Conservation (phyloP, 1,140 invertebrate species). For the Rhyzopertha dominica region DNA sequence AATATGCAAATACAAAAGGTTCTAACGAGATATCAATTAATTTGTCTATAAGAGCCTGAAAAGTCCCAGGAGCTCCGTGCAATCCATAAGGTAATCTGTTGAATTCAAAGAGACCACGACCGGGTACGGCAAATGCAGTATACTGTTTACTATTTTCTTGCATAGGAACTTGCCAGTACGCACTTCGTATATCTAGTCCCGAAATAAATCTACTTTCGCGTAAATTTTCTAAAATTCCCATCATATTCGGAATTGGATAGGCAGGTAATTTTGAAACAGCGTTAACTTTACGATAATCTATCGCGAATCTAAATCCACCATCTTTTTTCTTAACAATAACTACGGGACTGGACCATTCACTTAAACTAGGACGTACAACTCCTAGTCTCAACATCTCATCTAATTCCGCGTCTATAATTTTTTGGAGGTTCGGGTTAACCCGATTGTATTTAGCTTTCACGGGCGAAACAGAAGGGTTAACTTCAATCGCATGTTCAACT, state of each 20-base stretch:
- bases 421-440: constrained; percentile 17
- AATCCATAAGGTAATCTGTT: constrained; percentile 15
- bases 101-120: constrained; percentile 35
- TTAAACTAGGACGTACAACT: neutral
- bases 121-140: constrained; percentile 33
- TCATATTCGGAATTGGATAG: constrained; percentile 21
- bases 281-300: constrained; percentile 8
- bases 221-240: constrained; percentile 26
- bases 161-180: constrained; percentile 35
- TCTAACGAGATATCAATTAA: constrained; percentile 23
- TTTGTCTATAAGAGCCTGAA: constrained; percentile 24
- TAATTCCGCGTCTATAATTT: constrained; percentile 13
- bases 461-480: too few relatives aligned
- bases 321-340: constrained; percentile 25
- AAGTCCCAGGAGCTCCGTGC: constrained; percentile 7
- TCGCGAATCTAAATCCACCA: constrained; percentile 9
- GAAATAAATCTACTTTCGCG: constrained; percentile 26
- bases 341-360: constrained; percentile 11
- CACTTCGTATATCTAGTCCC: constrained; percentile 28
- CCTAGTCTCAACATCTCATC: neutral
- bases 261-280: constrained; percentile 24
- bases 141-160: constrained; percentile 28
- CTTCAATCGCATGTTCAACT: neutral
- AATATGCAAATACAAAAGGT: constrained; percentile 23
- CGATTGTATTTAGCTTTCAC: constrained; percentile 27